Evolutionary conservation across 2,113 vertebrate species (phyloP).

Genomic region (Romanogobio albipinnatus): DNA sequence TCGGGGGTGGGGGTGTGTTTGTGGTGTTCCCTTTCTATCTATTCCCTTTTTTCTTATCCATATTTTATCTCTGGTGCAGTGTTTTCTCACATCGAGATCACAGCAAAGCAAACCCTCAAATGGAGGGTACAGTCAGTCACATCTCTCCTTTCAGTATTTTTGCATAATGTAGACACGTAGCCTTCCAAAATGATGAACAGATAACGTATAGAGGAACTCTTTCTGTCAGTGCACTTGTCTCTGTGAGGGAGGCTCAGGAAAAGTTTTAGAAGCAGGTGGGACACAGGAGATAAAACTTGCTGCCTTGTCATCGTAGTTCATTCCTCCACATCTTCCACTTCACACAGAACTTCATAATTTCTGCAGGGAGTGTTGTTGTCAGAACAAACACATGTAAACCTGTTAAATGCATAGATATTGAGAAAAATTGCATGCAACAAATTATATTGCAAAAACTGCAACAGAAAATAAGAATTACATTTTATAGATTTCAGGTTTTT

Average conservation of each 20-base stretch:
- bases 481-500: not conserved
- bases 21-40: too few relatives aligned
- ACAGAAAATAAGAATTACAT: not conserved
- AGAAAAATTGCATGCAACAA: too few relatives aligned
- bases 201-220: slow-evolving; percentile 16
- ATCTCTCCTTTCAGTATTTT: slow-evolving; percentile 62
- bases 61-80: not conserved
- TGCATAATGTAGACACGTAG: slow-evolving; percentile 50
- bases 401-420: not conserved
- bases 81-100: not conserved
- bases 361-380: not conserved
- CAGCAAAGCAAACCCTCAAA: slow-evolving; percentile 42
- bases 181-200: slow-evolving; percentile 50
- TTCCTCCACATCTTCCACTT: not conserved
- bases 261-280: not conserved
- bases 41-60: too few relatives aligned
- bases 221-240: not conserved
- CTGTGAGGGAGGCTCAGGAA: not conserved
- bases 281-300: slow-evolving; percentile 5
- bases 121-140: slow-evolving; percentile 50
- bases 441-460: not conserved
- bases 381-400: not conserved
- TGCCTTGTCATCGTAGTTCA: not conserved
- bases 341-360: not conserved
- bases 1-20: too few relatives aligned